phyloP scores from a whole-genome alignment of 2,113 vertebrate genomes.

The Ancistrus triradiatus region DNA sequence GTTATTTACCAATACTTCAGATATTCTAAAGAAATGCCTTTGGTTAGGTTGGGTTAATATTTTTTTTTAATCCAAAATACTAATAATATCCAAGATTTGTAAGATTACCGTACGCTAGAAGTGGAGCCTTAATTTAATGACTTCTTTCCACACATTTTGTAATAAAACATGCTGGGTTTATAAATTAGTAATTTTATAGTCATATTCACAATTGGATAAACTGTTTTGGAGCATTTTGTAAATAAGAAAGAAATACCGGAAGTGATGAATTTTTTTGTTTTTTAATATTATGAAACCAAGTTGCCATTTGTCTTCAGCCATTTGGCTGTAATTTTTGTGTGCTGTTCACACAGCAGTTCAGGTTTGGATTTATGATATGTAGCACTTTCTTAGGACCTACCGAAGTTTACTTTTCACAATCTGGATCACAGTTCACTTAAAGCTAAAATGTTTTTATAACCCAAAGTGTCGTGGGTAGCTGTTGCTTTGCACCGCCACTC shows the following conservation, averaged over 20 bases:
- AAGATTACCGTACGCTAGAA: too few relatives aligned
- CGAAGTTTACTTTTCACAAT: slow-evolving; percentile 22
- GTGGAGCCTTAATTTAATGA: slow-evolving; percentile 85
- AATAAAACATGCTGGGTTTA: slow-evolving; percentile 34
- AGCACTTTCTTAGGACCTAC: slow-evolving; percentile 13
- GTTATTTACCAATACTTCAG: slow-evolving; percentile 70
- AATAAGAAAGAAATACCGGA: slow-evolving; percentile 5
- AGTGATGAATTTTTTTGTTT: neutral
- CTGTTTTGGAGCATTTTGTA: neutral
- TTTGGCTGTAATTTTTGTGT: neutral
- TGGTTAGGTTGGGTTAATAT: slow-evolving; percentile 80
- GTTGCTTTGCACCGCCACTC: neutral
- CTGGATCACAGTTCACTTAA: neutral
- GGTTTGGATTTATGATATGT: slow-evolving; percentile 1
- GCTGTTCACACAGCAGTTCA: neutral
- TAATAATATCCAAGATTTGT: slow-evolving; percentile 70
- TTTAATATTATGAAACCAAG: slow-evolving; percentile 3
- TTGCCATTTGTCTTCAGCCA: neutral
- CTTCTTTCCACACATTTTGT: slow-evolving; percentile 35
- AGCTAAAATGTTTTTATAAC: slow-evolving; percentile 11
- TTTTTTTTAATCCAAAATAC: slow-evolving; percentile 60
- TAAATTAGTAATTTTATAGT: slow-evolving; percentile 37
- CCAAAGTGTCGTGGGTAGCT: too few relatives aligned
- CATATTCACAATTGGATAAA: slow-evolving; percentile 6
- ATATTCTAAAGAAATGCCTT: slow-evolving; percentile 73